phyloP scores from a whole-genome alignment of 1,140 invertebrate species.

The Uloborus diversus region DNA sequence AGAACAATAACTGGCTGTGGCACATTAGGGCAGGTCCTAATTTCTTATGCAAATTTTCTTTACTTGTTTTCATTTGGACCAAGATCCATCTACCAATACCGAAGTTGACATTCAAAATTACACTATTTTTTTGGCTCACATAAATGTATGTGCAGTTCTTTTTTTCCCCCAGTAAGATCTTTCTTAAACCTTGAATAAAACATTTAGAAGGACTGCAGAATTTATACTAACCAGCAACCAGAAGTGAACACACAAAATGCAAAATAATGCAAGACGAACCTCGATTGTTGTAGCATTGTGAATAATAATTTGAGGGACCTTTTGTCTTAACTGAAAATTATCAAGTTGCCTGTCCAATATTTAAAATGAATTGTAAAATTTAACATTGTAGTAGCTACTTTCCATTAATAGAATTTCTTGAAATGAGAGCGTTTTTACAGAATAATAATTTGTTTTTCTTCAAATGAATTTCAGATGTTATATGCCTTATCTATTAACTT shows the following conservation, averaged over 20 bases:
- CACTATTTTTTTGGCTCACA: not conserved
- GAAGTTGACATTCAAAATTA: not conserved
- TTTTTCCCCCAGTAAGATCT: not conserved
- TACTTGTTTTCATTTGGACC: not conserved
- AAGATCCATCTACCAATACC: not conserved
- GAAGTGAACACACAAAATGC: constrained; percentile 11
- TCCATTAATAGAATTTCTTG: not conserved
- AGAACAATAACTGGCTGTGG: constrained; percentile 48
- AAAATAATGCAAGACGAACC: not conserved
- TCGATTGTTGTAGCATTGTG: constrained; percentile 42
- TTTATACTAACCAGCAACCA: constrained; percentile 11
- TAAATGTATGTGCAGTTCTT: not conserved
- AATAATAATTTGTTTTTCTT: not conserved
- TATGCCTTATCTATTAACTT: not conserved
- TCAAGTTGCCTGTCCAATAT: not conserved
- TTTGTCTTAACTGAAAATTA: constrained; percentile 16
- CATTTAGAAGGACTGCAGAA: constrained; percentile 14
- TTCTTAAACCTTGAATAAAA: no score
- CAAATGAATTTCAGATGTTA: not conserved
- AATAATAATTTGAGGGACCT: constrained; percentile 57
- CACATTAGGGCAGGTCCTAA: constrained; percentile 47
- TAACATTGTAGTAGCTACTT: not conserved
- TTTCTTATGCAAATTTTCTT: constrained; percentile 1
- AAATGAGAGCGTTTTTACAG: not conserved
- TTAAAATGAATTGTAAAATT: not conserved